Percentiles rank a stretch among this genome's conserved stretches.
Conservation (phyloP, 1,140 invertebrate species). For the Colletes gigas region DNA sequence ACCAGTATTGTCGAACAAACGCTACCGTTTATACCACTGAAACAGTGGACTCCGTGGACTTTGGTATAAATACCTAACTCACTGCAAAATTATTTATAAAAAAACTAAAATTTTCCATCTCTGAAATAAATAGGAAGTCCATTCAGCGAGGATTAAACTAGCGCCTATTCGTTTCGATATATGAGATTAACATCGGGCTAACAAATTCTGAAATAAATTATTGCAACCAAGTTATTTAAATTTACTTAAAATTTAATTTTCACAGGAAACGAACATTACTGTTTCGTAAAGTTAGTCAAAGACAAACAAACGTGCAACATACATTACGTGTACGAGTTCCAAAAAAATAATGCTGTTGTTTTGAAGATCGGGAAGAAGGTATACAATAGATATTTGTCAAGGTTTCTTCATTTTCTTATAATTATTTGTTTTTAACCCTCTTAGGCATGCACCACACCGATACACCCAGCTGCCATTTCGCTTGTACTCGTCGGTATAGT, state of each 20-base stretch:
- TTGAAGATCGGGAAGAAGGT: slow-evolving; percentile 65
- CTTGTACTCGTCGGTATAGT: not conserved
- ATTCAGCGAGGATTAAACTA: not conserved
- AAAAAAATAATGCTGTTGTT: slow-evolving; percentile 53
- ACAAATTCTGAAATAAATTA: no score
- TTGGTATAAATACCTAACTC: slow-evolving; percentile 21
- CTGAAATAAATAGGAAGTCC: no score
- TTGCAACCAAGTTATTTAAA: not conserved
- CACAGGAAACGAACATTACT: slow-evolving; percentile 61
- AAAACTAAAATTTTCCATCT: no score
- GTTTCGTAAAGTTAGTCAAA: slow-evolving; percentile 53
- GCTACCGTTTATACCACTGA: slow-evolving; percentile 48
- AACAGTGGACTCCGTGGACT: slow-evolving; percentile 51
- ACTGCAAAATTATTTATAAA: no score
- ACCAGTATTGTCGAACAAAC: slow-evolving; percentile 58
- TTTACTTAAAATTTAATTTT: not conserved
- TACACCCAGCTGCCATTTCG: slow-evolving; percentile 27
- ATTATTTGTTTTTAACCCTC: not conserved
- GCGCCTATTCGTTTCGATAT: not conserved
- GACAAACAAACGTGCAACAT: slow-evolving; percentile 53
- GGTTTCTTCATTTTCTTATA: not conserved
- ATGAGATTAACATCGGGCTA: no score
- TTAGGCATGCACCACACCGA: slow-evolving; percentile 26
- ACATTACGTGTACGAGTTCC: slow-evolving; percentile 66
- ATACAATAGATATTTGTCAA: not conserved